Conservation (phyloP, 2,888 invertebrate genomes). For the Xestia sexstrigata region DNA sequence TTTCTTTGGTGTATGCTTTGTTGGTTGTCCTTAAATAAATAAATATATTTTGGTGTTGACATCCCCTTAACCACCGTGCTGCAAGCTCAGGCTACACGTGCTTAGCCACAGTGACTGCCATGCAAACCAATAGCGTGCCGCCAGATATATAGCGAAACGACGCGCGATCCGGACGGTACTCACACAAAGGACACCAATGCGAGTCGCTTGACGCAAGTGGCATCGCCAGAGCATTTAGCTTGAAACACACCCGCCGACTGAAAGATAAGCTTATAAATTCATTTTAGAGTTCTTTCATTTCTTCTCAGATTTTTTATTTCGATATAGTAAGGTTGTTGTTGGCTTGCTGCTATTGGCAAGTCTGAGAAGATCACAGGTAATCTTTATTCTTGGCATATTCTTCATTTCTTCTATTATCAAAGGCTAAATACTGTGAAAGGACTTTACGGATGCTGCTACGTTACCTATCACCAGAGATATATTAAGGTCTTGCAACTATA, state of each 20-base stretch:
- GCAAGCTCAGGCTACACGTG: background rate
- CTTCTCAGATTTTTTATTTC: too few relatives aligned
- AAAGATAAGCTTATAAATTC: too few relatives aligned
- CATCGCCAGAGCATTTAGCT: background rate
- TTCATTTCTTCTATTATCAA: background rate
- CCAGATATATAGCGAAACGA: too few relatives aligned
- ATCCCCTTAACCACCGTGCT: background rate
- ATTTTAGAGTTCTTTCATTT: too few relatives aligned
- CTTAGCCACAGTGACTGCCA: background rate
- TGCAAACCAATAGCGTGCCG: background rate
- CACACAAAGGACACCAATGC: background rate
- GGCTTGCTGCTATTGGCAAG: background rate
- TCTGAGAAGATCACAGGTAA: background rate
- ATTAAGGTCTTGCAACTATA: background rate
- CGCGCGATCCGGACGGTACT: too few relatives aligned
- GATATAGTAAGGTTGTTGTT: background rate
- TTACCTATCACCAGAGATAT: background rate
- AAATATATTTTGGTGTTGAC: too few relatives aligned
- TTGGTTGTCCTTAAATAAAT: too few relatives aligned
- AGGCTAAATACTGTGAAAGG: background rate
- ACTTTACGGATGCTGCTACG: background rate
- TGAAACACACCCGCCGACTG: background rate
- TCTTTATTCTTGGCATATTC: background rate
- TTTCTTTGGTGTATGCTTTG: too few relatives aligned
- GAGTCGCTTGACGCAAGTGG: background rate